Base-by-base conservation (phyloP, 2,888 invertebrate species). In the Andrena minutula region DNA sequence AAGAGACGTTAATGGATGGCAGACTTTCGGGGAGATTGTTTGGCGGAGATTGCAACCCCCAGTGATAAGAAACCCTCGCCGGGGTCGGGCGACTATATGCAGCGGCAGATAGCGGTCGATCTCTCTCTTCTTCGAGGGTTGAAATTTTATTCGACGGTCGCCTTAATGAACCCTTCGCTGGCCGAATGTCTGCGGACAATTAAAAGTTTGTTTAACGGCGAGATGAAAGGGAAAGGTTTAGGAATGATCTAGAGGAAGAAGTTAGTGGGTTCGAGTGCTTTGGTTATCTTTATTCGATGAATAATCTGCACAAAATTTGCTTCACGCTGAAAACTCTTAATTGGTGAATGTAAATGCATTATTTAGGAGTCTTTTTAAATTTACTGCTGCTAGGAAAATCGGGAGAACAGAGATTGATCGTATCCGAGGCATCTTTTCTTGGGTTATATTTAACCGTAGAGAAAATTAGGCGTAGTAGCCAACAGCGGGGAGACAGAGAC, bases 81-180 rank as follows among this genome's bases (percentile, higher is more conserved):
- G 58, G 20, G 32, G 58, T 53, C 53, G 10, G 30, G 12, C 7
- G 60, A 61, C 61, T 75, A 69, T 51, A 35, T 51, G 60, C 61
- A 10, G 20, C 28, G 47, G 35, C 20, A 30, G 69, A 51, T 63
- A 35, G 68, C 66, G 16, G 6, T 3, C 58, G 23, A 49, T 49
- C 30, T 23, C 41, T 12, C n/a, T 3, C 16, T 6, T 51, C 6
- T 6, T 10, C 30, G 23, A 32, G 74, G 65, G 74, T 23, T 66
- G 58, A n/a, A 58, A 32, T 20, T 58, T n/a, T 30, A 23, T 60
- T 73, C 3, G 73, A 35, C 47, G 30, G 49, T 41, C 41, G 41
- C 41, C 41, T 16, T 74, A 32, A 49, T 35, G 74, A 61, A 60
- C 49, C 49, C 16, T 35, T 3, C 49, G 23, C 20, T 16, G 47